Evolutionary conservation across 2,888 invertebrate species (phyloP).

Genomic region (Dasypogon diadema): DNA sequence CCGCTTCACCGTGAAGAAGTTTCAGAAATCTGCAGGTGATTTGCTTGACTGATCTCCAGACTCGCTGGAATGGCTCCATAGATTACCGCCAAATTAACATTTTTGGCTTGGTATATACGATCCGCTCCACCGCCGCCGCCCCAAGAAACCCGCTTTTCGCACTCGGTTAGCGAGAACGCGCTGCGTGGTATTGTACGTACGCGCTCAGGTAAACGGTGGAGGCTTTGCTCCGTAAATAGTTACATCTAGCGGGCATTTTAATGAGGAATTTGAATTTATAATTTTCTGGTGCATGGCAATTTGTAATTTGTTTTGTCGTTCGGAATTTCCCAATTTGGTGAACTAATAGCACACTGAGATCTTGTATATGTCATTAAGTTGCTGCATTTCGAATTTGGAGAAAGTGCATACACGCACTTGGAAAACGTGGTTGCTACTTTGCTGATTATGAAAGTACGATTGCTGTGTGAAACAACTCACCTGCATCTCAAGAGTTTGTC

Average conservation of each 20-base stretch:
- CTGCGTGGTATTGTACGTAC: constrained; percentile 11
- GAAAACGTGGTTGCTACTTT: no score
- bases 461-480: no score
- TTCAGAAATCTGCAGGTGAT: constrained; percentile 20
- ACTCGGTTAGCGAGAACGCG: background rate
- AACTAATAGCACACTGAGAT: no score
- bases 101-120: constrained; percentile 25
- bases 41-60: constrained; percentile 25
- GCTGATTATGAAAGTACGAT: no score
- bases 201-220: constrained; percentile 1
- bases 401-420: no score
- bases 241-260: constrained; percentile 12
- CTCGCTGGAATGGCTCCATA: constrained; percentile 13
- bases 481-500: no score
- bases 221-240: background rate
- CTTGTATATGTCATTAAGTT: no score
- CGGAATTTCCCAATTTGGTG: background rate
- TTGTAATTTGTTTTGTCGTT: no score
- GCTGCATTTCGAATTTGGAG: no score
- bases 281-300: no score
- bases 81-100: constrained; percentile 31
- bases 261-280: no score
- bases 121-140: background rate
- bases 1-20: background rate
- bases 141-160: background rate